Base-by-base conservation (phyloP, 2,797 vertebrate species). In the Onychomys arenicola region DNA sequence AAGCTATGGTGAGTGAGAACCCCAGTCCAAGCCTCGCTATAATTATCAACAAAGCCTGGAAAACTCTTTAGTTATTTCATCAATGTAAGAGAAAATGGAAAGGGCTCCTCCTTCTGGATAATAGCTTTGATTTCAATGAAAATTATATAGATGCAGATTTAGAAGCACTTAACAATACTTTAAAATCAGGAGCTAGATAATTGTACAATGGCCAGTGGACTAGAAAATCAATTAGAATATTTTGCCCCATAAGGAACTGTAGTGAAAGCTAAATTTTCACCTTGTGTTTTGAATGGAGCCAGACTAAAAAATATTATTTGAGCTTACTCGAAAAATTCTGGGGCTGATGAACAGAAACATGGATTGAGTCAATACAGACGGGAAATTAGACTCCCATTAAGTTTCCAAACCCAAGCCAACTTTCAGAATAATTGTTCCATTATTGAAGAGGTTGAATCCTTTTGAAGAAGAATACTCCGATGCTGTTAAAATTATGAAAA, bases 231-330 rank as follows among this genome's bases (percentile, higher is more conserved):
- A 46, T 93, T 52, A 78, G n/a, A 87, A 37, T 82, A 88, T 71
- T 86, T 93, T 83, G 5, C 4, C 19, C 76, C 43, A 83, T 27
- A 78, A 52, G 6, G 7, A 46, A 78, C 10, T 93, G 57, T 82
- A 63, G 21, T 57, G 61, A 78, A 46, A 83, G 55, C 17, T 77
- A 92, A 69, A 90, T 90, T 55, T 69, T 78, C 21, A 46, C 49
- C 25, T 77, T 88, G 16, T 55, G 14, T 73, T 7, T 91, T 77
- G 6, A 93, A 82, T 17, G 52, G 61, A 25, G 34, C 14, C 0
- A 65, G 32, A 27, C 65, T 83, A 63, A n/a, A 77, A 78, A 90
- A 86, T 81, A 92, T 92, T 89, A 57, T 67, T 86, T 86, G 13
- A 92, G 80, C 13, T 77, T 57, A 90, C 21, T 52, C 49, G 75